Conservation (phyloP, 2,797 vertebrate genomes). For the Lerista edwardsae region DNA sequence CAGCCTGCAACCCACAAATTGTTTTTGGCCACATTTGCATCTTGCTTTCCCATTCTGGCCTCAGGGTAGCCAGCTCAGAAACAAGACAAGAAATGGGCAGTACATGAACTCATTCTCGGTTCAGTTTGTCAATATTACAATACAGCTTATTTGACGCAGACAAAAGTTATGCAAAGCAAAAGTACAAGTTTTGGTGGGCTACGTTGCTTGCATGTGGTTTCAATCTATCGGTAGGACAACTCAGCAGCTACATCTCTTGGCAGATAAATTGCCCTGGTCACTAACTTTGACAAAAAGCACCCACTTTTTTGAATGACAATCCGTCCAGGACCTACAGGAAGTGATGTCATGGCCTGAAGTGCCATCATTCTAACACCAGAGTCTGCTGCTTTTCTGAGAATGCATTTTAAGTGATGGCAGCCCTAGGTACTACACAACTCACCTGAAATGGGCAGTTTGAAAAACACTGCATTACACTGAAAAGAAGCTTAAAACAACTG, state of each 20-base stretch:
- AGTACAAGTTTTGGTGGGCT: not conserved
- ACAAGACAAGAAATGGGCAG: slow-evolving; percentile 9
- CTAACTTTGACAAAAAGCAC: no score
- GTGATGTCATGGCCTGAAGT: no score
- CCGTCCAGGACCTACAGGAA: no score
- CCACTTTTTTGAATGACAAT: no score
- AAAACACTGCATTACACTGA: no score
- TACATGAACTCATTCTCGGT: slow-evolving; percentile 22
- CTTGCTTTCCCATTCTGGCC: not conserved
- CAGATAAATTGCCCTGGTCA: no score
- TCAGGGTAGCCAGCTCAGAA: slow-evolving; percentile 24
- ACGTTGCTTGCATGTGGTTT: not conserved
- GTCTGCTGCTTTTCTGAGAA: no score
- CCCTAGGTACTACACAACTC: no score
- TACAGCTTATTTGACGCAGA: not conserved
- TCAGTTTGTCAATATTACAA: not conserved
- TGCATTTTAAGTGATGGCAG: no score
- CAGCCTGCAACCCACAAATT: slow-evolving; percentile 1
- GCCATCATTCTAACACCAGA: no score
- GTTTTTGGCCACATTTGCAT: not conserved
- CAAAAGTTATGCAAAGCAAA: not conserved
- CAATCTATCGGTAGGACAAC: not conserved
- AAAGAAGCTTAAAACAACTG: no score
- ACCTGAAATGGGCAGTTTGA: no score
- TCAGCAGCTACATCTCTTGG: not conserved